phyloP scores from a whole-genome alignment of 2,888 invertebrate genomes.

The Oeneis ivallda region DNA sequence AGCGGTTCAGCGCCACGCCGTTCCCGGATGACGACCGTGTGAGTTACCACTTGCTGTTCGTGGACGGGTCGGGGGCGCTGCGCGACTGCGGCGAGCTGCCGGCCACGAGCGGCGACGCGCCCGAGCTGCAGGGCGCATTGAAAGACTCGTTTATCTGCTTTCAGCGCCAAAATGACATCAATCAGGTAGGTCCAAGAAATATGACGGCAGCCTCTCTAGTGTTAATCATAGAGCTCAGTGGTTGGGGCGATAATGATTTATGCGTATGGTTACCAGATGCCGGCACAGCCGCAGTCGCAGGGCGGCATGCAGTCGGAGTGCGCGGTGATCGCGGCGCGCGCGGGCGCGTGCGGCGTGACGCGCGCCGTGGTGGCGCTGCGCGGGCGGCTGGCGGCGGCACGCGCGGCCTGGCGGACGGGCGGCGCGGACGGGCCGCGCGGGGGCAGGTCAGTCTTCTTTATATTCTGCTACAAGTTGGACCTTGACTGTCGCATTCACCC shows the following conservation, averaged over 20 bases:
- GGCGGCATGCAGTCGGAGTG: slow-evolving; percentile 70
- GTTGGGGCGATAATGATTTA: neutral
- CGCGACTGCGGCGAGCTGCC: slow-evolving; percentile 91
- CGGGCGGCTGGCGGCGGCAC: slow-evolving; percentile 47
- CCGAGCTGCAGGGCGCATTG: slow-evolving; percentile 89
- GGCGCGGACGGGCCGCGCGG: slow-evolving; percentile 85
- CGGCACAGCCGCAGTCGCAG: neutral
- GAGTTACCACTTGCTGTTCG: slow-evolving; percentile 82
- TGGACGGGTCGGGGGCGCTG: slow-evolving; percentile 87
- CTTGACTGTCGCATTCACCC: too few relatives aligned
- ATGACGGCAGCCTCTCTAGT: too few relatives aligned
- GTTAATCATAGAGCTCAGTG: too few relatives aligned
- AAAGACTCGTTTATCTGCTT: too few relatives aligned
- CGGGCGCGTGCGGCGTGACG: slow-evolving; percentile 41
- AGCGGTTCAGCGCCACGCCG: slow-evolving; percentile 83
- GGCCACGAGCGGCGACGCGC: slow-evolving; percentile 84
- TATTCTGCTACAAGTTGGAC: too few relatives aligned
- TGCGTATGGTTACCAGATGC: neutral
- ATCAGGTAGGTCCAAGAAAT: too few relatives aligned
- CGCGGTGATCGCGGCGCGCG: slow-evolving; percentile 54
- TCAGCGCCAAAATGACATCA: too few relatives aligned
- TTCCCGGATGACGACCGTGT: slow-evolving; percentile 66
- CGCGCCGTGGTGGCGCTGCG: slow-evolving; percentile 47
- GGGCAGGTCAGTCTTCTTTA: slow-evolving; percentile 20
- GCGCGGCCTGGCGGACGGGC: slow-evolving; percentile 47